Evolutionary conservation across 2,888 invertebrate species (phyloP).

Genomic region (Latrodectus elegans): DNA sequence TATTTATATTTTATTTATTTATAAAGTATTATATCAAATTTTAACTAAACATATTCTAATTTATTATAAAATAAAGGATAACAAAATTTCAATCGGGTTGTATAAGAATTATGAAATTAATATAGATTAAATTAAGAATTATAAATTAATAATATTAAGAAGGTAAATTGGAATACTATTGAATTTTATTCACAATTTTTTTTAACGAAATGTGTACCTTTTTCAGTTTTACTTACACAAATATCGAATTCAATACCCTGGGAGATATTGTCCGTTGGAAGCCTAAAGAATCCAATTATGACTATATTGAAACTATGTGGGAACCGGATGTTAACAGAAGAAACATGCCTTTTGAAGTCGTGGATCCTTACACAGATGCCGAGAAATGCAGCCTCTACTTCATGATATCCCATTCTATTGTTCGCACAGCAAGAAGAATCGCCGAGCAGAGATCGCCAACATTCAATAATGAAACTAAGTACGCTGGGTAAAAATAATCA

Average conservation of each 20-base stretch:
- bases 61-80: no score
- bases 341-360: neutral
- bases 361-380: constrained; percentile 7
- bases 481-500: neutral
- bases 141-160: no score
- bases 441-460: neutral
- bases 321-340: constrained; percentile 11
- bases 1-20: no score
- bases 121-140: no score
- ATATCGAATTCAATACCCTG: constrained; percentile 3
- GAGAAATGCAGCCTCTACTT: constrained; percentile 52
- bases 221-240: constrained; percentile 27
- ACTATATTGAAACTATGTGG: constrained; percentile 3
- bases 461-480: constrained; percentile 10
- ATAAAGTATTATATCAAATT: no score
- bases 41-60: no score
- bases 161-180: no score
- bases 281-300: constrained; percentile 1
- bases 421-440: neutral
- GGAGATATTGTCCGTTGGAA: constrained; percentile 7
- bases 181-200: no score
- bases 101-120: no score
- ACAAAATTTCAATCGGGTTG: no score
- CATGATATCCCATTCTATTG: constrained; percentile 44
- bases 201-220: no score